phyloP scores from a whole-genome alignment of 2,113 vertebrate species.

The Vicugna pacos region DNA sequence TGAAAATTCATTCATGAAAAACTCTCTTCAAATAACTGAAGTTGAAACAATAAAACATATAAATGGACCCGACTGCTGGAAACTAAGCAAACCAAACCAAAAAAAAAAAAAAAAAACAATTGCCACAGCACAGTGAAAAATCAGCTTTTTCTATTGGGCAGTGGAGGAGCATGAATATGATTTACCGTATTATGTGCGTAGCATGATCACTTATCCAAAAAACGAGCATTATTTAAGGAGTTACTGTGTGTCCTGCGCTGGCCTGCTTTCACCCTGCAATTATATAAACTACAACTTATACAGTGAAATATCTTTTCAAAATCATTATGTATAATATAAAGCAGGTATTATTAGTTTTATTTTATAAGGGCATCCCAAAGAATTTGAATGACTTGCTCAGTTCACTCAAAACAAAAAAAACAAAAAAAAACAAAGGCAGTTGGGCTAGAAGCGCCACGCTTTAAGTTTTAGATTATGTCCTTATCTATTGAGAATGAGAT shows the following conservation, averaged over 20 bases:
- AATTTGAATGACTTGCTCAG: not conserved
- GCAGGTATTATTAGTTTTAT: not conserved
- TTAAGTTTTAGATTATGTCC: not conserved
- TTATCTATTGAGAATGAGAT: not conserved
- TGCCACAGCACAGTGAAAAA: not conserved
- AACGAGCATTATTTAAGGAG: not conserved
- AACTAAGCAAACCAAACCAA: not conserved
- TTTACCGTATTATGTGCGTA: not conserved
- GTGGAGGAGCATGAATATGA: not conserved
- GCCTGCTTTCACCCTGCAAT: not conserved
- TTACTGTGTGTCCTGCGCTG: not conserved
- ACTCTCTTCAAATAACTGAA: not conserved
- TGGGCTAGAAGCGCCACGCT: not conserved
- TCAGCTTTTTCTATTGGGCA: not conserved
- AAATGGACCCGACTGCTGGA: not conserved
- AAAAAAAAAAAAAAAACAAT: not conserved
- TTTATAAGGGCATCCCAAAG: not conserved
- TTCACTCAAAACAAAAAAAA: not conserved
- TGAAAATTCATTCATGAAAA: not conserved
- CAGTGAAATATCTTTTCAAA: not conserved
- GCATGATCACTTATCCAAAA: slow-evolving; percentile 12
- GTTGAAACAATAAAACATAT: not conserved
- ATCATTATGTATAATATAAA: not conserved
- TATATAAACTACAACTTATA: not conserved
- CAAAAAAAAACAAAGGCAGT: not conserved